Percentiles rank a stretch among this genome's conserved stretches.
These are phyloP conservation scores for Hyaena hyaena DNA, from an alignment of 2,113 vertebrate genomes.

Conservation along the genomic window DNA sequence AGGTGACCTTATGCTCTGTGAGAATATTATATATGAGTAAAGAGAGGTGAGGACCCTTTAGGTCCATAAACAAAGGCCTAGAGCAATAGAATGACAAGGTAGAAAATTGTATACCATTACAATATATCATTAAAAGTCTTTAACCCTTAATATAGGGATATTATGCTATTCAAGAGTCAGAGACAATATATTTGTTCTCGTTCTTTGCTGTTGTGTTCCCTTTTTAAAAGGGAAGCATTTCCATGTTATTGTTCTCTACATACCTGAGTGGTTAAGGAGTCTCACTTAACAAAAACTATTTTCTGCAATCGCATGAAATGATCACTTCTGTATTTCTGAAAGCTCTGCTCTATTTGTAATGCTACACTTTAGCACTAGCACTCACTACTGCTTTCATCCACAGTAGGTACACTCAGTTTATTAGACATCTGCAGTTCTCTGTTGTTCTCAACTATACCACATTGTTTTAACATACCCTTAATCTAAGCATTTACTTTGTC, in stretches of 20 bases:
- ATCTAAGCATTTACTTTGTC: background rate
- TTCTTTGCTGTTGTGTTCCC: background rate
- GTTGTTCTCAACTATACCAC: background rate
- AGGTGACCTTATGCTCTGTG: background rate
- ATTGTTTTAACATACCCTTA: background rate
- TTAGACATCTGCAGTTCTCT: background rate
- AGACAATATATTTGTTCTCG: background rate
- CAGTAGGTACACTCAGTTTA: background rate
- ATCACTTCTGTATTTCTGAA: background rate
- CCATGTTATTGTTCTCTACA: background rate
- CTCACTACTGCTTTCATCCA: background rate
- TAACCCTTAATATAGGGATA: background rate
- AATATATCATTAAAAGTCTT: background rate
- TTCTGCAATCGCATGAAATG: background rate
- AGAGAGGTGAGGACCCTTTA: background rate
- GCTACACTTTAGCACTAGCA: background rate
- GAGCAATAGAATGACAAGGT: background rate
- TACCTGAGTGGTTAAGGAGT: background rate
- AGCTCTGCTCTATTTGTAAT: background rate
- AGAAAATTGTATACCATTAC: background rate
- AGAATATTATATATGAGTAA: background rate
- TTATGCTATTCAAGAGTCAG: background rate
- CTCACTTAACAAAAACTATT: background rate
- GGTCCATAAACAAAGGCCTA: background rate
- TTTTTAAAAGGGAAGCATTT: background rate